phyloP scores from a whole-genome alignment of 2,888 invertebrate species.

The Hypomecis punctinalis region DNA sequence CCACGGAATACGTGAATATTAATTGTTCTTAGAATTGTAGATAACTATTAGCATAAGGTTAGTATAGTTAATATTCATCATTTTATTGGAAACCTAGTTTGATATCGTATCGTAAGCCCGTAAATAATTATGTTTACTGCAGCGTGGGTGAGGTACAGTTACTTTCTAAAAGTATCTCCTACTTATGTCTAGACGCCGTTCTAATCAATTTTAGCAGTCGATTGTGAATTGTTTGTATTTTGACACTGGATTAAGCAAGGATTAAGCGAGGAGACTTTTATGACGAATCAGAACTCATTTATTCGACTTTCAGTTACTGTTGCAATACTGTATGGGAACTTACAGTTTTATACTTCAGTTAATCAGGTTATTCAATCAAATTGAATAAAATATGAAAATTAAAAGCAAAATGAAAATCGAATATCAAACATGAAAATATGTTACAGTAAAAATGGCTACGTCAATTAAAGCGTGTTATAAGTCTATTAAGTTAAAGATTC shows the following conservation, averaged over 20 bases:
- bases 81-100: constrained; percentile 38
- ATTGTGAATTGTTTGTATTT: constrained; percentile 49
- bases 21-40: constrained; percentile 59
- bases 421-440: too few species aligned
- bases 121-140: constrained; percentile 34
- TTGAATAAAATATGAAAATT: too few species aligned
- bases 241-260: constrained; percentile 30
- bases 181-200: constrained; percentile 56
- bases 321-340: too few species aligned
- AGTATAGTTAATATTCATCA: constrained; percentile 40
- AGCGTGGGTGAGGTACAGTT: constrained; percentile 21
- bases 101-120: constrained; percentile 18
- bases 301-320: constrained; percentile 5
- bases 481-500: neutral
- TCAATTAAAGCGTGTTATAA: too few species aligned
- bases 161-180: constrained; percentile 32
- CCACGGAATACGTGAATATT: constrained; percentile 71
- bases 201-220: constrained; percentile 57
- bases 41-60: constrained; percentile 30
- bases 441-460: too few species aligned
- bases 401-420: too few species aligned
- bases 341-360: too few species aligned
- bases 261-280: constrained; percentile 15
- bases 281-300: constrained; percentile 13
- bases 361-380: too few species aligned